A percentile compares a stretch with the other conserved stretches of the same genome.
These are phyloP conservation scores for Menura novaehollandiae DNA, from an alignment of 2,113 vertebrate genomes.

Conservation along the genomic window DNA sequence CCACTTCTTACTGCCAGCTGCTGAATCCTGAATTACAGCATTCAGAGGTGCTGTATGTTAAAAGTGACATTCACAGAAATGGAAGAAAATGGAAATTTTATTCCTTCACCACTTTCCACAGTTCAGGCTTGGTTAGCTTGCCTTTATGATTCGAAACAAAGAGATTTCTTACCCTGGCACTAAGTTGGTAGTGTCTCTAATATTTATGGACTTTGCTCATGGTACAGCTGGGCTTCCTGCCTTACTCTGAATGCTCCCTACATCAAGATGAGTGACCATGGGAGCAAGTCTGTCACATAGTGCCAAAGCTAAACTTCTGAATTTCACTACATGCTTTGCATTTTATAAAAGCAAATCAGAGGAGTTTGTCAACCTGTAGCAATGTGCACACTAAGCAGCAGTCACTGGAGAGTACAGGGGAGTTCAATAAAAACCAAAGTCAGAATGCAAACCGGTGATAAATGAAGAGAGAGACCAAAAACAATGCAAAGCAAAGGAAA, in stretches of 20 bases:
- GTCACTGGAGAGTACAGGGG: neutral
- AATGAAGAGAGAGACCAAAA: neutral
- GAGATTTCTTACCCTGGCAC: neutral
- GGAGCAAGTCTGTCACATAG: neutral
- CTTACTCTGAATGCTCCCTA: neutral
- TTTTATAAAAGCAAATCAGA: neutral
- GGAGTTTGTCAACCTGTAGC: slow-evolving; percentile 5
- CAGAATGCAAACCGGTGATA: neutral
- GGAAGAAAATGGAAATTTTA: neutral
- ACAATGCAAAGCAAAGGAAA: neutral
- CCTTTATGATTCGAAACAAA: neutral
- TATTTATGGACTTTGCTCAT: neutral
- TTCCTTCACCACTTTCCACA: neutral
- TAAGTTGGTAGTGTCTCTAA: neutral
- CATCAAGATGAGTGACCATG: neutral
- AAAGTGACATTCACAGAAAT: neutral
- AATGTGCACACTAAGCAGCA: neutral
- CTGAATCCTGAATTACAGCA: slow-evolving; percentile 9
- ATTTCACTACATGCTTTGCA: neutral
- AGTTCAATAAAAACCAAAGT: neutral
- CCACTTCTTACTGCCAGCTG: neutral
- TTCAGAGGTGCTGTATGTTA: neutral
- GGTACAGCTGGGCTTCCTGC: neutral
- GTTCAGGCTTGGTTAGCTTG: neutral
- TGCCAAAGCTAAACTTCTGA: neutral